Conservation (phyloP, 1,140 invertebrate genomes). For the Kradibia gibbosae region DNA sequence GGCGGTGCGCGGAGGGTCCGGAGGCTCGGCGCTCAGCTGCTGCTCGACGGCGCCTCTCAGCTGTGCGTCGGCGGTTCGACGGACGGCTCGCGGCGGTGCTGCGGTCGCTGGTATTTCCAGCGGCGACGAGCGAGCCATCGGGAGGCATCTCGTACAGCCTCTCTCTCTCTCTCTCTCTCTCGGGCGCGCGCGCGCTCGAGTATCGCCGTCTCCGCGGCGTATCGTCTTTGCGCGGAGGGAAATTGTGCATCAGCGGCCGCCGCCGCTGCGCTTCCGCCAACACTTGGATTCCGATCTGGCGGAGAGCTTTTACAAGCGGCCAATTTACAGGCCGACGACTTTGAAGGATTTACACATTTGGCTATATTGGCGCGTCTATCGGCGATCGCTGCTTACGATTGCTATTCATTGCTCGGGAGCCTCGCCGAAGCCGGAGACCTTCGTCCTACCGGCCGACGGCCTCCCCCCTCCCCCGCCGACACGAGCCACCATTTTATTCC, state of each 20-base stretch:
- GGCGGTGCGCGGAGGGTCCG: too few species aligned
- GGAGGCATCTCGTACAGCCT: constrained; percentile 15
- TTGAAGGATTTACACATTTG: neutral
- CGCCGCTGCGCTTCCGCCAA: neutral
- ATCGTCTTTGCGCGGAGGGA: neutral
- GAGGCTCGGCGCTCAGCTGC: constrained; percentile 9
- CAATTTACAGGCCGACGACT: neutral
- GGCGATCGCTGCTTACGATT: neutral
- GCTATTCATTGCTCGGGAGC: neutral
- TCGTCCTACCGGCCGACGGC: too few species aligned
- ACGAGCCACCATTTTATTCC: too few species aligned
- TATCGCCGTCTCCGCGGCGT: too few species aligned
- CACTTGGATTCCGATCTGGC: neutral
- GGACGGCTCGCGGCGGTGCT: neutral
- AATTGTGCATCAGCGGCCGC: too few species aligned
- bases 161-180: too few species aligned
- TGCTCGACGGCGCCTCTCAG: constrained; percentile 3
- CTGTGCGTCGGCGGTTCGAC: neutral
- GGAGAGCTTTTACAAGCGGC: neutral
- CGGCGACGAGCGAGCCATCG: neutral
- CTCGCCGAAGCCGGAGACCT: too few species aligned
- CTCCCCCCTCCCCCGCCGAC: too few species aligned
- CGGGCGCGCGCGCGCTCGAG: too few species aligned
- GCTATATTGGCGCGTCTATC: too few species aligned
- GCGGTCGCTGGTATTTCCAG: neutral